These are phyloP conservation scores for Halichoeres trimaculatus DNA, from an alignment of 2,113 vertebrate genomes.

Conservation along the genomic window DNA sequence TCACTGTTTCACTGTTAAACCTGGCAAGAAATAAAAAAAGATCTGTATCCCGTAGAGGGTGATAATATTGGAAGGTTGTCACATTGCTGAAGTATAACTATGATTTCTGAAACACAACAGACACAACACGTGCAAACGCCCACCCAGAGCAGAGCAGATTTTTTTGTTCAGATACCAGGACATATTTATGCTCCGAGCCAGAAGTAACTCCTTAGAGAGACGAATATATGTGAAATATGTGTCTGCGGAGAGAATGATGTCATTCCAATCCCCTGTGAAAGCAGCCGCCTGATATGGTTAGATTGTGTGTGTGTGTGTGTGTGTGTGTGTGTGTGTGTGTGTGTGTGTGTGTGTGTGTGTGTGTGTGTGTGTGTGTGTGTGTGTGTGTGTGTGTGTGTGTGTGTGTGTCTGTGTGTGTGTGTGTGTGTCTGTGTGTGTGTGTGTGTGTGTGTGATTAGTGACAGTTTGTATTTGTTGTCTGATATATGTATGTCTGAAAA, in stretches of 20 bases:
- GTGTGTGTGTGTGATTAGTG: too few relatives aligned
- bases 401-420: background rate
- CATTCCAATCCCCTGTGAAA: slow-evolving; percentile 38
- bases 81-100: slow-evolving; percentile 27
- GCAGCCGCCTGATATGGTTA: background rate
- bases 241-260: slow-evolving; percentile 63
- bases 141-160: slow-evolving; percentile 16
- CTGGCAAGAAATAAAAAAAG: too few relatives aligned
- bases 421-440: background rate
- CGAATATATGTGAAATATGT: slow-evolving; percentile 33
- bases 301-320: slow-evolving; percentile 5
- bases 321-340: slow-evolving; percentile 5
- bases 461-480: too few relatives aligned
- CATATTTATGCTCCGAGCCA: slow-evolving; percentile 32
- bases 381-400: background rate
- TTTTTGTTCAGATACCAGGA: slow-evolving; percentile 20
- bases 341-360: background rate
- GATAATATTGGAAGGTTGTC: background rate
- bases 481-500: too few relatives aligned
- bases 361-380: background rate
- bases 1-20: too few relatives aligned
- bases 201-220: slow-evolving; percentile 32
- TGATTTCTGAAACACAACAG: slow-evolving; percentile 27
- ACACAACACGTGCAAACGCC: slow-evolving; percentile 43
- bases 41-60: too few relatives aligned